Conservation (phyloP, 2,113 vertebrate species). For the Baryphthengus martii region DNA sequence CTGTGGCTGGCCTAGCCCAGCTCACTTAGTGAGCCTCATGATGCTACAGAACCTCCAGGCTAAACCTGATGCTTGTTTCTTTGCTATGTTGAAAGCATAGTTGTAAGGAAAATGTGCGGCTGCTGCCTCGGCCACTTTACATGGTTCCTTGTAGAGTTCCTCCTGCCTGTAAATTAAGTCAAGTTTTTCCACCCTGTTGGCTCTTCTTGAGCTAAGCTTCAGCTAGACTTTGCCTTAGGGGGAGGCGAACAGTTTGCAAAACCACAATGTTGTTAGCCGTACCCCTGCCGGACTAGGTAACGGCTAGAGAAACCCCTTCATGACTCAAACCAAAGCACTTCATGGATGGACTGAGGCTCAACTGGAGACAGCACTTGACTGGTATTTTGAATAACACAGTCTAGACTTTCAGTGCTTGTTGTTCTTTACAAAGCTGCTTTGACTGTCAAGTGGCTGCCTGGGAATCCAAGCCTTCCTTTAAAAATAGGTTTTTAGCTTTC, state of each 20-base stretch:
- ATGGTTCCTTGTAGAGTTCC: not conserved
- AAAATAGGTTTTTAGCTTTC: not conserved
- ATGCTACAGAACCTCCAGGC: not conserved
- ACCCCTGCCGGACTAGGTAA: not conserved
- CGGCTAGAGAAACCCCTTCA: not conserved
- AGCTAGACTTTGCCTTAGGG: not conserved
- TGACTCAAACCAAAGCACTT: not conserved
- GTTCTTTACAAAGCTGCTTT: slow-evolving; percentile 11
- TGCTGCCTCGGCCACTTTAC: not conserved
- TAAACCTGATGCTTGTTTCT: not conserved
- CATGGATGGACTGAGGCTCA: not conserved
- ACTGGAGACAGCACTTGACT: not conserved
- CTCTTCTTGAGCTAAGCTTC: not conserved
- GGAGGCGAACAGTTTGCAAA: not conserved
- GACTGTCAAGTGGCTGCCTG: slow-evolving; percentile 2
- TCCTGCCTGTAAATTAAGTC: not conserved
- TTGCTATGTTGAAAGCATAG: not conserved
- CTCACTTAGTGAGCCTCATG: not conserved
- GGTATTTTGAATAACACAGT: not conserved
- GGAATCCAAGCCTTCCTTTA: slow-evolving; percentile 17
- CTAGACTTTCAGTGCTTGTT: not conserved
- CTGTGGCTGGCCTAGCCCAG: not conserved
- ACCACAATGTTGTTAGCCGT: not conserved
- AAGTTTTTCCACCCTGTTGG: not conserved
- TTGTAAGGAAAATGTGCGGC: not conserved